Evolutionary conservation across 2,113 vertebrate genomes (phyloP).

Genomic region (Nansenia antarctica): DNA sequence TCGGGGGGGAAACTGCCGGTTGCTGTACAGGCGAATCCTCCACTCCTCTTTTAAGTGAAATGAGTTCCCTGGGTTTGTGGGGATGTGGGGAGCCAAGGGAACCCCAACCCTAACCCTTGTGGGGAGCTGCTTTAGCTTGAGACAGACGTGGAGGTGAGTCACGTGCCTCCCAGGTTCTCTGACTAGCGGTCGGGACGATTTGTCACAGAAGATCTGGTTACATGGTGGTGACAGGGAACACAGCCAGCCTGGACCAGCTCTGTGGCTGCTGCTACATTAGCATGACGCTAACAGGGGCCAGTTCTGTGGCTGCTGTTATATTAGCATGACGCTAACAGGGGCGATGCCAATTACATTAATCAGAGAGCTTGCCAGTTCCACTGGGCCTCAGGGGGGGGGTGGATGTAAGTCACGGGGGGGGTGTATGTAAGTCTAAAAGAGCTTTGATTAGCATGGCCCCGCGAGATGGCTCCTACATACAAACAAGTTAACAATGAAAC

Average conservation of each 20-base stretch:
- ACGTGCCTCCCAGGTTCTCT: conserved; percentile 3
- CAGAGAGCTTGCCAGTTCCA: conserved; percentile 13
- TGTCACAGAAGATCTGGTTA: conserved; percentile 29
- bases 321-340: conserved; percentile 23
- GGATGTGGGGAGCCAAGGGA: no score
- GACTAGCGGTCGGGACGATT: conserved; percentile 20
- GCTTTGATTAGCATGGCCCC: not conserved
- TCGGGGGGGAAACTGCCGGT: conserved; percentile 4
- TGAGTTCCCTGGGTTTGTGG: conserved; percentile 2
- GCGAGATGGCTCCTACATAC: not conserved
- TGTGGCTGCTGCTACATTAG: conserved; percentile 9
- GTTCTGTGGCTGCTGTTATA: no score
- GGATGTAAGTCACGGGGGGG: no score
- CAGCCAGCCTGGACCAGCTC: not conserved
- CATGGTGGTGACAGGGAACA: conserved; percentile 20
- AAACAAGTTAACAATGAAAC: not conserved
- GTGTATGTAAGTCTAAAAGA: conserved; percentile 1
- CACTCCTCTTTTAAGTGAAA: conserved; percentile 16
- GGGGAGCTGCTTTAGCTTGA: conserved; percentile 3
- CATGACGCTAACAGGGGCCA: conserved; percentile 18
- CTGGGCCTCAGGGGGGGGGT: conserved; percentile 1
- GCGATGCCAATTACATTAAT: conserved; percentile 14
- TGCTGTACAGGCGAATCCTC: conserved; percentile 14
- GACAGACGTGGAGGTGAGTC: not conserved
- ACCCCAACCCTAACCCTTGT: no score